Percentiles rank a stretch among this genome's conserved stretches.
Conservation (phyloP, 2,113 vertebrate genomes). For the Heterochromis multidens region DNA sequence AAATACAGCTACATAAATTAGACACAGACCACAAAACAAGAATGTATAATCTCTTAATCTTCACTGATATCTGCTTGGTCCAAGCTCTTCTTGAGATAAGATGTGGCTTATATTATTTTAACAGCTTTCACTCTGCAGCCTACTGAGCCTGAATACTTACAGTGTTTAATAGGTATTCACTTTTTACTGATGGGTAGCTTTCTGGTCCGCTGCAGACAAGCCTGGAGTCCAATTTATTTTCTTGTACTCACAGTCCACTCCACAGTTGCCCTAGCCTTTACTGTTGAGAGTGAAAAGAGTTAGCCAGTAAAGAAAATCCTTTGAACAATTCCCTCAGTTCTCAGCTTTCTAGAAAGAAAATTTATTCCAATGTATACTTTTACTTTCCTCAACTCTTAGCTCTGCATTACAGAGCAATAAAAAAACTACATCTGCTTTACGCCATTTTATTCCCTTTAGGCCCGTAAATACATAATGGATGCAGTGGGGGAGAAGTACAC, state of each 20-base stretch:
- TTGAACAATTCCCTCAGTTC: background rate
- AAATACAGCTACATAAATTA: background rate
- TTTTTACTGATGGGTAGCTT: conserved; percentile 9
- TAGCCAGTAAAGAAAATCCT: background rate
- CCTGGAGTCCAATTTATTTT: conserved; percentile 16
- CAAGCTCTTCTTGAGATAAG: background rate
- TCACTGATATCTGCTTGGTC: background rate
- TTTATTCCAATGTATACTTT: conserved; percentile 3
- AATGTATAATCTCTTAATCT: background rate
- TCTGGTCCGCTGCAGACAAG: conserved; percentile 13
- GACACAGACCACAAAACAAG: background rate
- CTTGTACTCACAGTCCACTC: background rate
- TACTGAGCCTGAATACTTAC: background rate
- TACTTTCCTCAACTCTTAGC: background rate
- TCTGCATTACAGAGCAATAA: background rate
- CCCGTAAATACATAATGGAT: conserved; percentile 89
- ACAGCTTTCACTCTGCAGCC: background rate
- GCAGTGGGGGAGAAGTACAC: conserved; percentile 87
- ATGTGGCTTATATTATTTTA: background rate
- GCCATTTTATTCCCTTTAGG: conserved; percentile 65
- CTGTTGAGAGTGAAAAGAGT: conserved; percentile 8
- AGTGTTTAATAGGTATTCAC: conserved; percentile 13
- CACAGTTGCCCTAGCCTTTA: conserved; percentile 1
- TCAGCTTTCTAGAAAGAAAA: background rate
- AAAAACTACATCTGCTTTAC: background rate